Percentiles rank a stretch among this genome's conserved stretches.
Evolutionary conservation across 2,113 vertebrate species (phyloP).

Genomic region (Nematolebias whitei): DNA sequence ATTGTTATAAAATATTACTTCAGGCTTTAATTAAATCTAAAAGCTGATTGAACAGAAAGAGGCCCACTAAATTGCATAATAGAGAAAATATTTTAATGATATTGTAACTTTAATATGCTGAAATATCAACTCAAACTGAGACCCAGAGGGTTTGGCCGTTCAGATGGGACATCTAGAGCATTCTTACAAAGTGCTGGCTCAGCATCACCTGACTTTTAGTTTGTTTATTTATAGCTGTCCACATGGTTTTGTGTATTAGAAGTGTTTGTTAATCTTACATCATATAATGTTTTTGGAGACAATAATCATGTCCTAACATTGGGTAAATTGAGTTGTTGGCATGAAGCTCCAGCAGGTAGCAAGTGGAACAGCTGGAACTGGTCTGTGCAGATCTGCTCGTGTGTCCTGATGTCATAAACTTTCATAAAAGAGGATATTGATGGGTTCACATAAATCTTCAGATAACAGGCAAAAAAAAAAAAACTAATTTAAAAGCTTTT

Average conservation of each 20-base stretch:
- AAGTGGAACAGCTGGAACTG: too few relatives aligned
- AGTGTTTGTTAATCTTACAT: too few relatives aligned
- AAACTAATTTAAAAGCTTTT: too few relatives aligned
- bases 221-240: not conserved
- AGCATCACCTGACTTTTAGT: not conserved
- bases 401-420: too few relatives aligned
- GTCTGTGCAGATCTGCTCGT: too few relatives aligned
- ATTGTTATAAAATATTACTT: slow-evolving; percentile 1
- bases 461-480: too few relatives aligned
- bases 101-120: not conserved
- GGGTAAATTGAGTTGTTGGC: too few relatives aligned
- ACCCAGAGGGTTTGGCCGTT: not conserved
- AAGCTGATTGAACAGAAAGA: not conserved
- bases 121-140: not conserved
- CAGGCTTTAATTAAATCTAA: not conserved
- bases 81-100: not conserved
- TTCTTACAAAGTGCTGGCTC: not conserved
- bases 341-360: too few relatives aligned
- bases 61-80: not conserved
- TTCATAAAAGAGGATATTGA: too few relatives aligned
- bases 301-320: too few relatives aligned
- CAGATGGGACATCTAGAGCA: not conserved
- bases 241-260: not conserved
- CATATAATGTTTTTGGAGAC: too few relatives aligned
- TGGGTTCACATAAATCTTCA: too few relatives aligned